Evolutionary conservation across 2,113 vertebrate species (phyloP), one percentile per base, ranked within the genome.

Genomic region (Nothoprocta perdicaria): DNA sequence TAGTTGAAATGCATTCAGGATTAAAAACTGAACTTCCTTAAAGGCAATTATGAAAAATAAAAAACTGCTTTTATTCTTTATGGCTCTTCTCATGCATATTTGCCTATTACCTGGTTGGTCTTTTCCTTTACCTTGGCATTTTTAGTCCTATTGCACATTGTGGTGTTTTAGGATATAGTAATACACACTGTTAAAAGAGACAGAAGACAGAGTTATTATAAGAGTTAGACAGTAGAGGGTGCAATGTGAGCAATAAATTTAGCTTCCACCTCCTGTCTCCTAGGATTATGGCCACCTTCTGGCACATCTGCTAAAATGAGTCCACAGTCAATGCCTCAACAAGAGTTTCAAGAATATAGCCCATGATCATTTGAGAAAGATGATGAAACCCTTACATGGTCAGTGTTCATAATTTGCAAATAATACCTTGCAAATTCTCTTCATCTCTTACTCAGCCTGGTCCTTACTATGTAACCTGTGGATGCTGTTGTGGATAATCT

Each of bases 221-320:
- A 53, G 23, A 88, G 16, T 74, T 21, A 68, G 79, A 86, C 97
- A 97, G 97, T 85, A 98, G 97, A 97, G 98, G 97, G 97, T 93
- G 95, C 95, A 97, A 81, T 62, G 85, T 84, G 97, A 97, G 86
- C 96, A 95, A 89, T 68, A 74, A 94, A 88, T 91, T 78, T 53
- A 3, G 46, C n/a, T 67, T 67, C 43, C 43, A 29, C 23, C 8
- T 3, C 0, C 33, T 29, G 23, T 26, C 26, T 74, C 15, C 13
- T 91, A 19, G 23, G 19, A 22, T 81, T 71, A 43, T 21, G 46
- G 60, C 85, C 66, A 43, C 46, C 40, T 94, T 67, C 55, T 85
- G 29, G 43, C 12, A 45, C 40, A 48, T 21, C 6, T 29, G 16
- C 33, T 27, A 19, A 65, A 78, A 33, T 12, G 41, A 75, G 48